Evolutionary conservation across 1,140 invertebrate species (phyloP).

Genomic region (Lucilia sericata): DNA sequence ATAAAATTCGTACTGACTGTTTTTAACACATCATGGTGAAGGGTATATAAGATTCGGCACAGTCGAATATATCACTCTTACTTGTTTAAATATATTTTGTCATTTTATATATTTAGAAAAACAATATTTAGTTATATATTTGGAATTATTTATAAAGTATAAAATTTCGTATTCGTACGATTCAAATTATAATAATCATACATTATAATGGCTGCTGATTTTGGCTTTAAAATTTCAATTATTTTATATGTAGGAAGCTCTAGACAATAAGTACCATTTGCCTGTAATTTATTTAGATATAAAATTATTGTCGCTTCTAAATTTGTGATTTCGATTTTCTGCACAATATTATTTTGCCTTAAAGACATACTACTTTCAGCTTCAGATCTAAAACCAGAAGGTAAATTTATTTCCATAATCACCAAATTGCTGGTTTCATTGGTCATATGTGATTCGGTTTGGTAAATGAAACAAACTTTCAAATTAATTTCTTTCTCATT

Average conservation of each 20-base stretch:
- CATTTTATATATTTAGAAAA: too few relatives aligned
- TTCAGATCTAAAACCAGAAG: constrained; percentile 81
- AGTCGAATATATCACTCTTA: too few relatives aligned
- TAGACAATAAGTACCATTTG: constrained; percentile 78
- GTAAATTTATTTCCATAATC: constrained; percentile 86
- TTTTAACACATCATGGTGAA: too few relatives aligned
- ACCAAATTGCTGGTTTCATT: constrained; percentile 81
- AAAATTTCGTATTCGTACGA: constrained; percentile 79
- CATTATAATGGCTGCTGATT: constrained; percentile 83
- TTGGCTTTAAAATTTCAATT: constrained; percentile 86
- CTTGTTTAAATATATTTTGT: too few relatives aligned
- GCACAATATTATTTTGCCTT: constrained; percentile 55
- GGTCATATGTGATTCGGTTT: constrained; percentile 21
- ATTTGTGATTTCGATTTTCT: constrained; percentile 81
- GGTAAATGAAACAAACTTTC: constrained; percentile 73
- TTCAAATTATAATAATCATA: constrained; percentile 93
- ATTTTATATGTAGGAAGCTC: constrained; percentile 85
- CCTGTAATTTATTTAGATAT: constrained; percentile 85
- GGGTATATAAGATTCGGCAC: too few relatives aligned
- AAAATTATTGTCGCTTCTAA: constrained; percentile 81
- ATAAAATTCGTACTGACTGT: too few relatives aligned
- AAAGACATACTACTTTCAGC: constrained; percentile 54
- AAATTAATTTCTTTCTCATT: constrained; percentile 78
- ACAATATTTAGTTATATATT: too few relatives aligned
- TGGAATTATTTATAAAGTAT: constrained; percentile 59